phyloP scores from a whole-genome alignment of 2,888 invertebrate genomes.

The Temnothorax ravouxi region DNA sequence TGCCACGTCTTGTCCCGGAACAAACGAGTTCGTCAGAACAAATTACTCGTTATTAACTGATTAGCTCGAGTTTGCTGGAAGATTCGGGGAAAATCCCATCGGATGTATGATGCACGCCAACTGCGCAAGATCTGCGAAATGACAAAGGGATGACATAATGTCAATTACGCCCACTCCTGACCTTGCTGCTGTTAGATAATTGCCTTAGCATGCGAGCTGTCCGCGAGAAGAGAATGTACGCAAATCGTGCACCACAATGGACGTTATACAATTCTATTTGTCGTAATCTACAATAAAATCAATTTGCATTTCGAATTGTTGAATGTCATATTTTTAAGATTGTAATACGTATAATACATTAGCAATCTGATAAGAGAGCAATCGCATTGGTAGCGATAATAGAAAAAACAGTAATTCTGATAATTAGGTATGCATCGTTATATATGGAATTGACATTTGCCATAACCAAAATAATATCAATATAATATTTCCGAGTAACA shows the following conservation, averaged over 20 bases:
- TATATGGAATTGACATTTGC: background rate
- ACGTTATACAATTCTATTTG: slow-evolving; percentile 5
- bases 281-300: background rate
- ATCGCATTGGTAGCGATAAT: background rate
- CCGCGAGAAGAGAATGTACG: slow-evolving; percentile 58
- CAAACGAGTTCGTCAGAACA: background rate
- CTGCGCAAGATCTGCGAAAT: slow-evolving; percentile 60
- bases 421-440: background rate
- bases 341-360: background rate
- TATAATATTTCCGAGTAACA: background rate
- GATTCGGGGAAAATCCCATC: slow-evolving; percentile 11
- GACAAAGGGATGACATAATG: slow-evolving; percentile 72
- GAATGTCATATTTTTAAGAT: background rate
- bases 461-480: background rate
- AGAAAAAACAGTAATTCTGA: background rate
- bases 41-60: slow-evolving; percentile 12
- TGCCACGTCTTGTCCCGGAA: background rate
- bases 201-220: slow-evolving; percentile 60
- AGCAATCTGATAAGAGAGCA: background rate
- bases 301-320: background rate
- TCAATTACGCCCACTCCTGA: slow-evolving; percentile 62
- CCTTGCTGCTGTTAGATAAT: slow-evolving; percentile 70
- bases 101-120: slow-evolving; percentile 31
- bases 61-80: background rate
- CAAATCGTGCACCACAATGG: slow-evolving; percentile 25